Evolutionary conservation across 2,797 vertebrate genomes (phyloP), one percentile per base, ranked within the genome.

Genomic region (Spinibarbus caldwelli): DNA sequence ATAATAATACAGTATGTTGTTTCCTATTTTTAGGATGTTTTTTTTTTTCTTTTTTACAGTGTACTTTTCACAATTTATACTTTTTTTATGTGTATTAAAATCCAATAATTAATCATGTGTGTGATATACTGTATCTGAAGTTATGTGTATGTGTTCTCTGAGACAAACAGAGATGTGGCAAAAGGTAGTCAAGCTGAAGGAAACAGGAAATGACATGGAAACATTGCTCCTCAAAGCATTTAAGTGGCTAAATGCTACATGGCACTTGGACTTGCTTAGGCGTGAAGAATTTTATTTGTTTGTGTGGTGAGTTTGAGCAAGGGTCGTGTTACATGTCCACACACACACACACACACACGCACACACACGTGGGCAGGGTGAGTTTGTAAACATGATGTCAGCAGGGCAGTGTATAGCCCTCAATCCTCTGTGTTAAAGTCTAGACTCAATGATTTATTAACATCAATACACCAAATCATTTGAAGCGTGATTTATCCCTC

Each of bases 201-300:
- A 87, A 90, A 88, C 83, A 84, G 67, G 73, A 90, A 90, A 91
- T 88, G 83, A 78, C 78, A 86, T 72, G 86, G 85, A 91, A 91
- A 89, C 82, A 87, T 87, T 62, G 43, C 84, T 78, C 66, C n/a
- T 73, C 34, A 86, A 85, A 84, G 84, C 66, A 80, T 62, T 82
- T 67, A 87, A 78, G 84, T 57, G 75, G 68, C 80, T 80, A 72
- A 78, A 82, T 82, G 78, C 62, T 34, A 49, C 29, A 47, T 49
- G 64, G 34, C 64, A 38, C 64, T 70, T 49, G 45, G n/a, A 70
- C 67, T 75, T 78, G 43, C 49, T 80, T 75, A 75, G 31, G 38
- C 76, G 11, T 41, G 59, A 68, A 68, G 4, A 49, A 41, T 67
- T 79, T 7, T 68, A 49, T 84, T 79, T 79, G 38, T 72, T 78